These are phyloP conservation scores for Aphodius granarius DNA, from an alignment of 2,888 invertebrate species.

Conservation along the genomic window DNA sequence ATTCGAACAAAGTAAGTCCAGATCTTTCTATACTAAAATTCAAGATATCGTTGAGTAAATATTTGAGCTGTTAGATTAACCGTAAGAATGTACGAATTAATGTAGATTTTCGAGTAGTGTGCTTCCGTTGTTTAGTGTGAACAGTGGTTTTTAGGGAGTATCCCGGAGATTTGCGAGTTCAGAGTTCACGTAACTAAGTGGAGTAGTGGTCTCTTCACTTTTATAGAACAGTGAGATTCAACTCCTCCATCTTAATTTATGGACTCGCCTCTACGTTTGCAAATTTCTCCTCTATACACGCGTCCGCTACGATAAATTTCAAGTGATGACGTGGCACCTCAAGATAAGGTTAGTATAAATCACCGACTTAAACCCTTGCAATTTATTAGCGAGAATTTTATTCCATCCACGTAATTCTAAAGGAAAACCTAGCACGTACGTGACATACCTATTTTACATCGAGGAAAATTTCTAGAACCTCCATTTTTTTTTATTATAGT, in stretches of 20 bases:
- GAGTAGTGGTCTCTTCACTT: constrained; percentile 55
- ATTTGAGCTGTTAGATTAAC: background rate
- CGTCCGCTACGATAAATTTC: background rate
- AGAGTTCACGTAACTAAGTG: constrained; percentile 45
- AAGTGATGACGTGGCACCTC: background rate
- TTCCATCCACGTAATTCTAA: background rate
- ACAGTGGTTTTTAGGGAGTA: background rate
- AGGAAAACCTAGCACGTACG: no score
- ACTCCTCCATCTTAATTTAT: constrained; percentile 51
- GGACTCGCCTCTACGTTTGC: constrained; percentile 25
- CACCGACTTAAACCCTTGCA: background rate
- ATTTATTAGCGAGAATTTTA: background rate
- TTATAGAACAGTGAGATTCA: constrained; percentile 52
- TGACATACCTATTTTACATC: no score
- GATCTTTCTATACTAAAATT: background rate
- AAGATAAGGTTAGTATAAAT: background rate
- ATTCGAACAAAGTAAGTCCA: background rate
- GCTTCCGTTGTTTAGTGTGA: background rate
- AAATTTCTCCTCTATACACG: background rate
- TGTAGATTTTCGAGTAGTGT: background rate
- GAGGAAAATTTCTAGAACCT: no score
- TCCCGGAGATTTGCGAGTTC: background rate
- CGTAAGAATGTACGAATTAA: background rate
- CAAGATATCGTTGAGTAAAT: background rate
- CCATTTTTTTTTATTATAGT: no score